These are phyloP conservation scores for Caerostris extrusa DNA, from an alignment of 1,140 invertebrate species.

Conservation along the genomic window DNA sequence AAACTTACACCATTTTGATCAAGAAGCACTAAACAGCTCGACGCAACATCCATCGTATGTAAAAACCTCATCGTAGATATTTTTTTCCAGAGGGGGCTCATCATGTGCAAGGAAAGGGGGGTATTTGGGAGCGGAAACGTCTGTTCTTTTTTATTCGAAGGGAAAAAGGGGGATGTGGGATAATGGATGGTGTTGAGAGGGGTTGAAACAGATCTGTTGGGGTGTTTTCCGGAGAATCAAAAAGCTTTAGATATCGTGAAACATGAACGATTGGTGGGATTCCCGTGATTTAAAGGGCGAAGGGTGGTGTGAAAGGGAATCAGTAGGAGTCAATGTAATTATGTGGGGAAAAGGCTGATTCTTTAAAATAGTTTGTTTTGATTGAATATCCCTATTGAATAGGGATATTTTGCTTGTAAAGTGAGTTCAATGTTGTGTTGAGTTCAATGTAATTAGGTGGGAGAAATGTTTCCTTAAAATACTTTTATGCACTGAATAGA, in stretches of 20 bases:
- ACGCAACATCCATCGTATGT: constrained; percentile 32
- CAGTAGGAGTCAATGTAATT: neutral
- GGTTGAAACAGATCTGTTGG: constrained; percentile 64
- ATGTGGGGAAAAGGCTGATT: neutral
- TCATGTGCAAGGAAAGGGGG: neutral
- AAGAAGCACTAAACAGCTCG: neutral
- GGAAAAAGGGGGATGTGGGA: neutral
- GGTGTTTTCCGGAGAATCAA: constrained; percentile 36
- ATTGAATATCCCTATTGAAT: neutral
- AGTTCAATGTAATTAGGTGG: too few species aligned
- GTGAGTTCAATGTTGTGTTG: too few species aligned
- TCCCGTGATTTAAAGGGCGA: constrained; percentile 33
- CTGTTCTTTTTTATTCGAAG: constrained; percentile 49
- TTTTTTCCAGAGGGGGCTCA: constrained; percentile 26
- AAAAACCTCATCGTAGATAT: constrained; percentile 29
- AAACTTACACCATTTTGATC: neutral
- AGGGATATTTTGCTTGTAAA: too few species aligned
- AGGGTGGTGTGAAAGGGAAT: neutral
- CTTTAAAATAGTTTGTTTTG: neutral
- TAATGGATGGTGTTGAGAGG: constrained; percentile 71
- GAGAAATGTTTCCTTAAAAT: too few species aligned
- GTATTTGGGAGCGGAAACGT: constrained; percentile 38
- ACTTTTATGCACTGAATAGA: too few species aligned
- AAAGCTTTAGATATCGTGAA: constrained; percentile 24
- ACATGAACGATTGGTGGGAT: constrained; percentile 67